phyloP scores from a whole-genome alignment of 53 echinoderm and acorn worm species.

The Echinarachnius parma region DNA sequence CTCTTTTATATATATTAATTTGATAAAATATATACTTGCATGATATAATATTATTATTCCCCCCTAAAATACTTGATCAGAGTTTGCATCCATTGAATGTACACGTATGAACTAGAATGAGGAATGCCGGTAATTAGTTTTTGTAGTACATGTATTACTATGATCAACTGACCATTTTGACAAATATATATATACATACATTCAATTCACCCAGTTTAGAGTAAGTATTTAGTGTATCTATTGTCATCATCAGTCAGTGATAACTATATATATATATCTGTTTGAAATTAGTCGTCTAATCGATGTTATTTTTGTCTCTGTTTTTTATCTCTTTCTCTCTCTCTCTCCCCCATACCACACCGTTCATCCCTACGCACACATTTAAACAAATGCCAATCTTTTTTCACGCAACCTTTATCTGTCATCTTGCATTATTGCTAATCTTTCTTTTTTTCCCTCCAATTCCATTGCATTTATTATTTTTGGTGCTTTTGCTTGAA shows the following conservation, averaged over 20 bases:
- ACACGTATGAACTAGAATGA: not conserved
- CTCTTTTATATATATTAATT: too few relatives aligned
- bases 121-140: not conserved
- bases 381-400: too few relatives aligned
- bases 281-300: constrained; percentile 29
- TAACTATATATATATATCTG: constrained; percentile 18
- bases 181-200: too few relatives aligned
- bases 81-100: too few relatives aligned
- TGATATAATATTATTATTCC: too few relatives aligned
- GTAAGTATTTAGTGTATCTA: not conserved
- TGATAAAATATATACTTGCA: too few relatives aligned
- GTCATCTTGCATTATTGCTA: not conserved
- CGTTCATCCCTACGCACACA: too few relatives aligned
- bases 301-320: constrained; percentile 47
- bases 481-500: not conserved
- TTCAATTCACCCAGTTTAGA: too few relatives aligned
- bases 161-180: not conserved
- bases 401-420: constrained; percentile 1
- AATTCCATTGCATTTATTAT: not conserved
- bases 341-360: too few relatives aligned
- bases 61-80: too few relatives aligned
- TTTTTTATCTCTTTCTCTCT: constrained; percentile 22
- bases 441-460: constrained; percentile 39
- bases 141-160: not conserved
- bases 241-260: constrained; percentile 13